A percentile compares a stretch with the other conserved stretches of the same genome.
Conservation (phyloP, 1,140 invertebrate genomes). For the Whitmania pigra region DNA sequence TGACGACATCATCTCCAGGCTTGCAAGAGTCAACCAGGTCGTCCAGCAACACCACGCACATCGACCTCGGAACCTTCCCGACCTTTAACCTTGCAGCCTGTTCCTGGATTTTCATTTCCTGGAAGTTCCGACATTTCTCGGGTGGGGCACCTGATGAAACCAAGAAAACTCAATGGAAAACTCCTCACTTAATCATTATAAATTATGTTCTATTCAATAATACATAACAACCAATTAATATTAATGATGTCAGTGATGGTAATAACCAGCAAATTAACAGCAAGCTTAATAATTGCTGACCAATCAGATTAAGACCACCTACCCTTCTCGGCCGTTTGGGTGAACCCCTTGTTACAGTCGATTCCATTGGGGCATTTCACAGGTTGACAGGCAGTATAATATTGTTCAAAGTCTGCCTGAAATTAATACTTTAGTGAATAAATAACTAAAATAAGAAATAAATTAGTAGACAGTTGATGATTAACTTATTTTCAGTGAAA, state of each 20-base stretch:
- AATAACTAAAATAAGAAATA: not conserved
- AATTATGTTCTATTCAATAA: not conserved
- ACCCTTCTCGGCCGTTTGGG: conserved; percentile 42
- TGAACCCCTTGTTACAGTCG: conserved; percentile 45
- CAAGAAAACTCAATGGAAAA: not conserved
- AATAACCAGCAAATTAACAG: not conserved
- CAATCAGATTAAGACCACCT: not conserved
- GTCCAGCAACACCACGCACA: conserved; percentile 68
- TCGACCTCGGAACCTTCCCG: conserved; percentile 60
- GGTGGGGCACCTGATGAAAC: conserved; percentile 35
- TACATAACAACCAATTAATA: not conserved
- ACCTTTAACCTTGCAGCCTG: conserved; percentile 57
- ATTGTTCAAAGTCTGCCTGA: conserved; percentile 53
- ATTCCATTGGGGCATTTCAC: conserved; percentile 51
- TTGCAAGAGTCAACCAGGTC: conserved; percentile 75
- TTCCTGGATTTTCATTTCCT: conserved; percentile 75
- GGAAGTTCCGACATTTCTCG: conserved; percentile 67
- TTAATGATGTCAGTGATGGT: too few relatives aligned
- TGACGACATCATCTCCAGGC: conserved; percentile 71
- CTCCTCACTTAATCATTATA: not conserved
- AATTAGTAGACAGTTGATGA: not conserved
- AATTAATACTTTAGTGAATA: conserved; percentile 24
- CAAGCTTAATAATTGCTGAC: not conserved
- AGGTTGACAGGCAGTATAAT: conserved; percentile 52
- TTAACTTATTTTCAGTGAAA: not conserved